Evolutionary conservation across 1,140 invertebrate genomes (phyloP).

Genomic region (Tribolium castaneum): DNA sequence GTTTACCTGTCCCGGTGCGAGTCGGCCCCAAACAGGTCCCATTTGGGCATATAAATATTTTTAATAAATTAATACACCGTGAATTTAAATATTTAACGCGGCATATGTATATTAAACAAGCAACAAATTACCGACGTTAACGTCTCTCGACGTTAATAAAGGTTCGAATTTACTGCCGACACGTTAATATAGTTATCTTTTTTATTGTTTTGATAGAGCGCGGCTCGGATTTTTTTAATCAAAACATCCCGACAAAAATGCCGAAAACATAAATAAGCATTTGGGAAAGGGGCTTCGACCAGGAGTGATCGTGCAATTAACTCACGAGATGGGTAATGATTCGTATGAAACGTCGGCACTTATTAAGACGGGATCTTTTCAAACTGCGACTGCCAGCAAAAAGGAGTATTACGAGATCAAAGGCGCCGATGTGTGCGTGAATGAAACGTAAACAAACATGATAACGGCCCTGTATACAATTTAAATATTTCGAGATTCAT

Average conservation of each 20-base stretch:
- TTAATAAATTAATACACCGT: slow-evolving; percentile 55
- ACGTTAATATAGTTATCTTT: slow-evolving; percentile 57
- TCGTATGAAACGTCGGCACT: slow-evolving; percentile 22
- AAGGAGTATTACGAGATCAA: slow-evolving; percentile 36
- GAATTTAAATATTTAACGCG: slow-evolving; percentile 58
- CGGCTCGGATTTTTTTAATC: slow-evolving; percentile 22
- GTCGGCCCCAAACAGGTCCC: slow-evolving; percentile 30
- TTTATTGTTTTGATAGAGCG: slow-evolving; percentile 40
- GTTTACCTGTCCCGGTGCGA: slow-evolving; percentile 41
- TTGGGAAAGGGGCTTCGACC: neutral
- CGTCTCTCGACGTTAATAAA: slow-evolving; percentile 53
- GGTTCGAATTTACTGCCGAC: slow-evolving; percentile 57
- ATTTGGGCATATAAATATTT: slow-evolving; percentile 54
- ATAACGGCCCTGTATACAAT: slow-evolving; percentile 25
- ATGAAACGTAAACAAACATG: slow-evolving; percentile 39
- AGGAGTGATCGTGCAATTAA: slow-evolving; percentile 11
- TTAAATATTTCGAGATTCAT: slow-evolving; percentile 35
- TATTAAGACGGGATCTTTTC: slow-evolving; percentile 23
- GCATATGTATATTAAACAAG: slow-evolving; percentile 57
- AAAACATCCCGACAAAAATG: slow-evolving; percentile 39
- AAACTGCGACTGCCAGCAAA: slow-evolving; percentile 18
- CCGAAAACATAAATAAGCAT: slow-evolving; percentile 38
- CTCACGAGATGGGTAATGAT: slow-evolving; percentile 27
- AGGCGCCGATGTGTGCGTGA: slow-evolving; percentile 38
- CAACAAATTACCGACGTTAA: slow-evolving; percentile 56